phyloP scores from a whole-genome alignment of 2,113 vertebrate genomes.

The Grus americana region DNA sequence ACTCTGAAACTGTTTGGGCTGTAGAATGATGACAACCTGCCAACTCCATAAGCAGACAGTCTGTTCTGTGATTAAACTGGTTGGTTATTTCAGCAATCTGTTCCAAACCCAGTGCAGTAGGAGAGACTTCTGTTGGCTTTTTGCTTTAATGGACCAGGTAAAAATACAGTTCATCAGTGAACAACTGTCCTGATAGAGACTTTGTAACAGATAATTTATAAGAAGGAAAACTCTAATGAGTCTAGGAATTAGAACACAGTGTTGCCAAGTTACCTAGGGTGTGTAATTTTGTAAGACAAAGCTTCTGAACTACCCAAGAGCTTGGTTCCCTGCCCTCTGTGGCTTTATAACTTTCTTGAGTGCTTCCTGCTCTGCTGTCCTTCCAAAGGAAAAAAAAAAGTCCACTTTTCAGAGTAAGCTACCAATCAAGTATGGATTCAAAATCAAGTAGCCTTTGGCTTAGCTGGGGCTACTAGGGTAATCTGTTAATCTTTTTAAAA shows the following conservation, averaged over 20 bases:
- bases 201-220: neutral
- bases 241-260: neutral
- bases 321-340: neutral
- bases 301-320: neutral
- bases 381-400: neutral
- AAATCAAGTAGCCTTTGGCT: neutral
- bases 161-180: neutral
- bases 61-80: neutral
- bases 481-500: neutral
- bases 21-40: neutral
- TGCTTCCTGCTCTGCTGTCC: neutral
- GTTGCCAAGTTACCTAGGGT: neutral
- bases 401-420: neutral
- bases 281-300: neutral
- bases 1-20: neutral
- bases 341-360: neutral
- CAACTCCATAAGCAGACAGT: neutral
- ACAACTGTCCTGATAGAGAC: neutral
- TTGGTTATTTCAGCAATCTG: neutral
- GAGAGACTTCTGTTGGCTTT: neutral
- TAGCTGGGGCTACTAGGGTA: neutral
- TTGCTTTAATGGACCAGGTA: neutral
- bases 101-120: neutral
- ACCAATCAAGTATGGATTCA: neutral
- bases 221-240: neutral